A percentile compares a stretch with the other conserved stretches of the same genome.
These are phyloP conservation scores for Nemapogon koenigi DNA, from an alignment of 2,888 invertebrate genomes.

Conservation along the genomic window DNA sequence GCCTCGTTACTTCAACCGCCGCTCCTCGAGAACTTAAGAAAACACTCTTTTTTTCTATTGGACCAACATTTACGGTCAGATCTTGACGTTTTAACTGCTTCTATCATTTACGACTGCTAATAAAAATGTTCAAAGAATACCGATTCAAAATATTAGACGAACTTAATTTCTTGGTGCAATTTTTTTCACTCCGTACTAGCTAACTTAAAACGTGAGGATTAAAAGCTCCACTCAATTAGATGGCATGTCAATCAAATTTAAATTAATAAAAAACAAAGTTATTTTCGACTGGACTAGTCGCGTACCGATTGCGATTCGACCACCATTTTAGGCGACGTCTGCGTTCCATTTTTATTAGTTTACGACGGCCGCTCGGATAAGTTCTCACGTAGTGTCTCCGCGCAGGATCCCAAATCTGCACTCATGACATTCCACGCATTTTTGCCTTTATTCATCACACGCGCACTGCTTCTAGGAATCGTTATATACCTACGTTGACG, in stretches of 20 bases:
- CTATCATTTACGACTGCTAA: constrained; percentile 49
- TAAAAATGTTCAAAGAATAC: constrained; percentile 52
- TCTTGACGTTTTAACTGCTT: constrained; percentile 57
- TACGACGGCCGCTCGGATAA: constrained; percentile 21
- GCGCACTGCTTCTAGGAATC: constrained; percentile 50
- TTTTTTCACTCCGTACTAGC: constrained; percentile 18
- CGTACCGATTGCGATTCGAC: constrained; percentile 28
- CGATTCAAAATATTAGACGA: constrained; percentile 40
- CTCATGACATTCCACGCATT: constrained; percentile 50
- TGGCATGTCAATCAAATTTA: constrained; percentile 35
- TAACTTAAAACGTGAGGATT: constrained; percentile 24
- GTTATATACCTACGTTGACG: too few species aligned
- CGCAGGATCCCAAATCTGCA: constrained; percentile 48
- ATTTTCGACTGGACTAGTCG: constrained; percentile 18
- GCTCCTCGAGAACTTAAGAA: constrained; percentile 36
- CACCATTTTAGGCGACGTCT: constrained; percentile 24
- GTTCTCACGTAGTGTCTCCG: constrained; percentile 41
- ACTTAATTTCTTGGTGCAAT: constrained; percentile 31
- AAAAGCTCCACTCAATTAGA: constrained; percentile 22
- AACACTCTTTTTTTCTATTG: constrained; percentile 55
- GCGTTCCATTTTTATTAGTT: constrained; percentile 38
- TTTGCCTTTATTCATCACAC: constrained; percentile 58
- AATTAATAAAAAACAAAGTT: constrained; percentile 26
- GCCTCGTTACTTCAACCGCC: constrained; percentile 39
- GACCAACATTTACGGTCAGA: constrained; percentile 50